These are phyloP conservation scores for Apteryx mantelli DNA, from an alignment of 2,113 vertebrate genomes.

Conservation along the genomic window DNA sequence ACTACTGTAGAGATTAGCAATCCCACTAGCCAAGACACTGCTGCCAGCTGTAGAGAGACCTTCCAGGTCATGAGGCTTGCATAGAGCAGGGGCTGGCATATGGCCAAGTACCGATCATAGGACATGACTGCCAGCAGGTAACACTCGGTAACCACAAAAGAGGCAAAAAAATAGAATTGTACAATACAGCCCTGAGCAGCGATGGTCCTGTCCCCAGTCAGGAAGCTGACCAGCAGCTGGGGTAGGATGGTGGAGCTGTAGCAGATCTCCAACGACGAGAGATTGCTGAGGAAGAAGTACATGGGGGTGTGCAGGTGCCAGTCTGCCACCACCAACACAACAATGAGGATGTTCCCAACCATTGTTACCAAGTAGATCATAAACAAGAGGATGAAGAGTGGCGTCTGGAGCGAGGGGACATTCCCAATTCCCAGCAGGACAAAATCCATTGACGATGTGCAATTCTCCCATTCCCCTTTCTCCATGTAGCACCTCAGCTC, in stretches of 20 bases:
- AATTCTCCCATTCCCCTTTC: too few relatives aligned
- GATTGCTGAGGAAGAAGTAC: constrained; percentile 22
- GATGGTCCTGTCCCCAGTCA: too few relatives aligned
- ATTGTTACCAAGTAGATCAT: constrained; percentile 40
- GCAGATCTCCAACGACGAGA: neutral
- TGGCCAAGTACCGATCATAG: neutral
- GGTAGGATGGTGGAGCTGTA: too few relatives aligned
- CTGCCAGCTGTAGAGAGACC: too few relatives aligned
- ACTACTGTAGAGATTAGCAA: too few relatives aligned
- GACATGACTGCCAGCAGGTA: neutral
- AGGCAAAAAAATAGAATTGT: neutral
- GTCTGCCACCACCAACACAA: neutral
- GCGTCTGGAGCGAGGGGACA: neutral
- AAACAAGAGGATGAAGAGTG: neutral
- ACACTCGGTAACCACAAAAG: neutral
- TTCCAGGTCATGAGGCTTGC: neutral
- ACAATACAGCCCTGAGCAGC: neutral
- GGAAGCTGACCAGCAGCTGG: too few relatives aligned
- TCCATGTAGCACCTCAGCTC: too few relatives aligned
- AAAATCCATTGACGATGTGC: neutral
- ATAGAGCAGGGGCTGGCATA: neutral
- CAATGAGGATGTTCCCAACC: constrained; percentile 46
- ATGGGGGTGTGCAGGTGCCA: neutral
- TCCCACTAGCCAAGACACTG: too few relatives aligned
- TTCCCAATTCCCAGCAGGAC: neutral